Conservation (phyloP, 2,888 invertebrate species). For the Drosophila melanosoma region DNA sequence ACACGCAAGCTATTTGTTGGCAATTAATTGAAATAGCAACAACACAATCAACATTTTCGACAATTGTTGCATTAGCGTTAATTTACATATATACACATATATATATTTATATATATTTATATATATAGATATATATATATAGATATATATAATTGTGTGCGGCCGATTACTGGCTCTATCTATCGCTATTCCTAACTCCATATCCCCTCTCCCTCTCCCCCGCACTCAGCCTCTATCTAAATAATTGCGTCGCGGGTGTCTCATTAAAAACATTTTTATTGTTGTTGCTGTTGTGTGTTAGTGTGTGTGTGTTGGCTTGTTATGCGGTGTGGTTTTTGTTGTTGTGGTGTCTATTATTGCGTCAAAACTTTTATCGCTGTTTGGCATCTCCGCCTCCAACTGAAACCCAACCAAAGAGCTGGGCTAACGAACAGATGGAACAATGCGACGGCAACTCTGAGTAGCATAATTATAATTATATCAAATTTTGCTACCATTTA, state of each 20-base stretch:
- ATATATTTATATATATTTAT: slow-evolving; percentile 8
- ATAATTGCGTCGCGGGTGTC: slow-evolving; percentile 56
- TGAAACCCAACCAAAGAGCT: slow-evolving; percentile 11
- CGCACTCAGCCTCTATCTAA: slow-evolving; percentile 20
- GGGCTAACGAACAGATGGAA: slow-evolving; percentile 36
- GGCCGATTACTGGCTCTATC: slow-evolving; percentile 17
- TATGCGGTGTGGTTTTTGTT: slow-evolving; percentile 16
- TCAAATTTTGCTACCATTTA: slow-evolving; percentile 82
- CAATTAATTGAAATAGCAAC: slow-evolving; percentile 67
- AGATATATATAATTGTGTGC: slow-evolving; percentile 9
- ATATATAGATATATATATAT: too few species aligned
- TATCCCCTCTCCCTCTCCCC: not conserved
- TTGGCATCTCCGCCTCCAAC: slow-evolving; percentile 52
- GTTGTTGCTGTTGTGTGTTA: slow-evolving; percentile 11
- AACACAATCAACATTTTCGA: slow-evolving; percentile 26
- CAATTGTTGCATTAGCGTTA: slow-evolving; percentile 60
- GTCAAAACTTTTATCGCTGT: slow-evolving; percentile 62
- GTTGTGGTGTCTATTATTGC: slow-evolving; percentile 53
- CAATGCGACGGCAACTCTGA: slow-evolving; percentile 45
- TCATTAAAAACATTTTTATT: slow-evolving; percentile 48
- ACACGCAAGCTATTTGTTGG: slow-evolving; percentile 64
- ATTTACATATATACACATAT: slow-evolving; percentile 18
- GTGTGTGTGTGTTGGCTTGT: slow-evolving; percentile 23
- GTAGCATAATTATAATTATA: slow-evolving; percentile 79
- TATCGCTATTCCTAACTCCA: slow-evolving; percentile 1